Percentiles rank a stretch among this genome's conserved stretches.
These are phyloP conservation scores for Pelobates cultripes DNA, from an alignment of 2,797 vertebrate species.

Conservation along the genomic window DNA sequence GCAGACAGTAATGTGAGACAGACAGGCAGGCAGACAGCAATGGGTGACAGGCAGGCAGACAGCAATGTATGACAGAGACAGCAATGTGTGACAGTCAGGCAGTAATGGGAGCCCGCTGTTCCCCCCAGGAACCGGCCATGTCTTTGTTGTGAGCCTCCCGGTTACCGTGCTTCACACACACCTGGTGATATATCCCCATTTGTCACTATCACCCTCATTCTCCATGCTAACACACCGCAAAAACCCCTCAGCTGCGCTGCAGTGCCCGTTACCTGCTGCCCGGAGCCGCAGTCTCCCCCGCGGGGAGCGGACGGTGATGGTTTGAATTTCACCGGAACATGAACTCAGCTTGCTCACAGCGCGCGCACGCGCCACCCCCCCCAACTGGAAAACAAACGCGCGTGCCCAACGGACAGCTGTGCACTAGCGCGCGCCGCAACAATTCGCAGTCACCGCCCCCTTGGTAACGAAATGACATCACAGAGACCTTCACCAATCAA, in stretches of 20 bases:
- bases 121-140: not conserved
- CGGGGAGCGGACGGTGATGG: conserved; percentile 13
- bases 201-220: too few relatives aligned
- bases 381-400: not conserved
- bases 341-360: not conserved
- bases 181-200: too few relatives aligned
- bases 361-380: not conserved
- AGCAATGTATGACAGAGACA: too few relatives aligned
- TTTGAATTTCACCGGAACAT: conserved; percentile 49
- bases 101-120: not conserved
- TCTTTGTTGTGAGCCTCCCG: too few relatives aligned
- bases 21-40: not conserved
- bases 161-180: too few relatives aligned
- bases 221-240: too few relatives aligned
- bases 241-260: too few relatives aligned
- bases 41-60: not conserved
- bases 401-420: not conserved
- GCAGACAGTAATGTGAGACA: not conserved
- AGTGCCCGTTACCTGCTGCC: conserved; percentile 5
- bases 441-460: conserved; percentile 4
- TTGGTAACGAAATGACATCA: conserved; percentile 34
- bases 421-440: conserved; percentile 4
- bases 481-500: not conserved
- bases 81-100: not conserved
- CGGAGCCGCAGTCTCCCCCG: not conserved